Evolutionary conservation across 2,113 vertebrate species (phyloP).

Genomic region (Phyllopteryx taeniolatus): DNA sequence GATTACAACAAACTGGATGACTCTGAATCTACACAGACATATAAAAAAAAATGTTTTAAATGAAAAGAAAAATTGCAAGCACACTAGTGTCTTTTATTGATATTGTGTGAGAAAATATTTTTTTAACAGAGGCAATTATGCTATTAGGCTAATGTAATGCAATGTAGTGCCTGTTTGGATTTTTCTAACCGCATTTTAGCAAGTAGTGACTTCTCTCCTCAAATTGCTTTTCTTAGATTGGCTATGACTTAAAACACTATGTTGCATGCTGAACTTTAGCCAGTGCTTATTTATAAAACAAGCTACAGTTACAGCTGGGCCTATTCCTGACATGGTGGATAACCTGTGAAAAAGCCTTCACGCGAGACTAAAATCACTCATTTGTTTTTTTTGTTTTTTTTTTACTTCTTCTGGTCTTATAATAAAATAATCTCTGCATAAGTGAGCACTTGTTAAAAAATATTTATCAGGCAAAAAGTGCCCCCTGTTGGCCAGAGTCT

Average conservation of each 20-base stretch:
- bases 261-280: constrained; percentile 55
- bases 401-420: neutral
- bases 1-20: neutral
- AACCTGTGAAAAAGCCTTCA: constrained; percentile 25
- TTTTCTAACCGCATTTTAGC: neutral
- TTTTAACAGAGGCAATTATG: neutral
- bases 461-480: constrained; percentile 16
- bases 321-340: constrained; percentile 59
- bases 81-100: neutral
- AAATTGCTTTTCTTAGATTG: constrained; percentile 30
- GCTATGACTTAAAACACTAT: constrained; percentile 45
- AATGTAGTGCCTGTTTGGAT: neutral
- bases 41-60: neutral
- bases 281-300: constrained; percentile 64
- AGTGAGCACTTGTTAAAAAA: neutral
- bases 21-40: neutral
- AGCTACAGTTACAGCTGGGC: constrained; percentile 66
- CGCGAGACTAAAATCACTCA: constrained; percentile 13
- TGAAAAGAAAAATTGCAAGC: neutral
- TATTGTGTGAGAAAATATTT: neutral
- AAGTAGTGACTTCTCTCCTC: constrained; percentile 3
- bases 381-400: neutral
- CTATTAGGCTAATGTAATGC: neutral
- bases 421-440: neutral
- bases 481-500: constrained; percentile 40